A percentile compares a stretch with the other conserved stretches of the same genome.
phyloP scores from a whole-genome alignment of 2,113 vertebrate species.

The Herpailurus yagouaroundi region DNA sequence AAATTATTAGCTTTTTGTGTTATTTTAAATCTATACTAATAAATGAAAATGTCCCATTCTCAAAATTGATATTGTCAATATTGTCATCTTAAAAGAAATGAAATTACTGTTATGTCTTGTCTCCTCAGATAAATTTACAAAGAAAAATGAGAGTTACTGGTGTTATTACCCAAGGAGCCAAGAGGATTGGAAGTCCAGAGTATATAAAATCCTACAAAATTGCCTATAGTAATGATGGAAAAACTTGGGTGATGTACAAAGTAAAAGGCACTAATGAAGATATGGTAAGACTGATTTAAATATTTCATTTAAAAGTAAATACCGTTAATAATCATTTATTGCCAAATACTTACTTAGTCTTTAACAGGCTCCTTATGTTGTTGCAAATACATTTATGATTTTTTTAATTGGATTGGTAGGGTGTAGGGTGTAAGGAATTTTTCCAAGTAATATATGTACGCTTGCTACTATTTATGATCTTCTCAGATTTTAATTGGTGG shows the following conservation, averaged over 20 bases:
- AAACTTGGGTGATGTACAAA: slow-evolving; percentile 96
- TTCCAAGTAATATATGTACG: not conserved
- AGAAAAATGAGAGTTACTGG: slow-evolving; percentile 98
- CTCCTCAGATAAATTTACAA: slow-evolving; percentile 96
- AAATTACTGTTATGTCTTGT: not conserved
- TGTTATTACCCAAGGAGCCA: slow-evolving; percentile 98
- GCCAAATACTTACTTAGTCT: not conserved
- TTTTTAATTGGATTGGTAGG: not conserved
- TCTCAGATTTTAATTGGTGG: slow-evolving; percentile 65
- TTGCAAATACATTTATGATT: not conserved
- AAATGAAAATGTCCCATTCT: not conserved
- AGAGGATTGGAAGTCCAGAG: slow-evolving; percentile 98
- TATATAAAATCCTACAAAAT: slow-evolving; percentile 99
- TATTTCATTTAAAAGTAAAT: not conserved
- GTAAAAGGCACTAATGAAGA: slow-evolving; percentile 95
- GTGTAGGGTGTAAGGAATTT: not conserved
- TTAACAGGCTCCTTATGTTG: slow-evolving; percentile 15
- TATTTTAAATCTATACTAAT: not conserved
- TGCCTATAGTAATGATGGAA: slow-evolving; percentile 96
- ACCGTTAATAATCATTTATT: not conserved
- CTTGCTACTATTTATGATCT: slow-evolving; percentile 32
- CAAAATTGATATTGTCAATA: not conserved
- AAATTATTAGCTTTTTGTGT: not conserved
- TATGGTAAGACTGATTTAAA: slow-evolving; percentile 89
- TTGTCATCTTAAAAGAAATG: not conserved